These are phyloP conservation scores for Achlya flavicornis DNA, from an alignment of 2,888 invertebrate species.

Conservation along the genomic window DNA sequence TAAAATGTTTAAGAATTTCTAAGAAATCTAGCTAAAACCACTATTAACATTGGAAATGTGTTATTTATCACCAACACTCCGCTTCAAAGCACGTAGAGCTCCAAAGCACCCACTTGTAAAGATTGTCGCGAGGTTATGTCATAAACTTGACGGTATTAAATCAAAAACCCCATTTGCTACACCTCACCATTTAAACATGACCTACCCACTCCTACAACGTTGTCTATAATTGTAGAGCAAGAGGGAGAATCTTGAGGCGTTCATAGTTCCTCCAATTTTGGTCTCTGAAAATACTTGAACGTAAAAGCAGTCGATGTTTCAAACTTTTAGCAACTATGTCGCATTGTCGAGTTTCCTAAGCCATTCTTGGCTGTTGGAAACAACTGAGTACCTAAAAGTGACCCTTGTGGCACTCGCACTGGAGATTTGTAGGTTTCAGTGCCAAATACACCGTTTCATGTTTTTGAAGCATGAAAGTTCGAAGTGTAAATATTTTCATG, in stretches of 20 bases:
- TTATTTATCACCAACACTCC: constrained; percentile 51
- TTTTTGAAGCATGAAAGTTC: constrained; percentile 40
- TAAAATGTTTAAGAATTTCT: background rate
- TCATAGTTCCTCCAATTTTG: constrained; percentile 42
- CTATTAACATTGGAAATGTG: constrained; percentile 47
- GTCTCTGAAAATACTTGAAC: constrained; percentile 55
- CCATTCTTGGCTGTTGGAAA: constrained; percentile 65
- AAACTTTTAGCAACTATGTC: constrained; percentile 79
- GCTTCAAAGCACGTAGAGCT: constrained; percentile 38
- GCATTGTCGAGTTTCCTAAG: constrained; percentile 63
- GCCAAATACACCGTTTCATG: constrained; percentile 53
- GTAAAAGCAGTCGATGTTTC: constrained; percentile 78
- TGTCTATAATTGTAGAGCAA: constrained; percentile 23
- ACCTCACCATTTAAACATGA: constrained; percentile 44
- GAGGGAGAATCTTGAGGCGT: constrained; percentile 17
- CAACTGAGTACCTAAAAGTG: constrained; percentile 67
- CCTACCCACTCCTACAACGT: constrained; percentile 27
- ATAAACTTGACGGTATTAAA: constrained; percentile 71
- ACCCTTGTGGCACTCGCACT: constrained; percentile 68
- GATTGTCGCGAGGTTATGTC: constrained; percentile 57
- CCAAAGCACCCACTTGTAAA: constrained; percentile 58
- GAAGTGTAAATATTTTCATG: constrained; percentile 9
- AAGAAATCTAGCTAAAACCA: constrained; percentile 16
- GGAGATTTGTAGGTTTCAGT: constrained; percentile 71
- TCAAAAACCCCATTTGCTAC: constrained; percentile 63